Base-by-base conservation (phyloP, 1,140 invertebrate genomes). In the Drosophila insularis region DNA sequence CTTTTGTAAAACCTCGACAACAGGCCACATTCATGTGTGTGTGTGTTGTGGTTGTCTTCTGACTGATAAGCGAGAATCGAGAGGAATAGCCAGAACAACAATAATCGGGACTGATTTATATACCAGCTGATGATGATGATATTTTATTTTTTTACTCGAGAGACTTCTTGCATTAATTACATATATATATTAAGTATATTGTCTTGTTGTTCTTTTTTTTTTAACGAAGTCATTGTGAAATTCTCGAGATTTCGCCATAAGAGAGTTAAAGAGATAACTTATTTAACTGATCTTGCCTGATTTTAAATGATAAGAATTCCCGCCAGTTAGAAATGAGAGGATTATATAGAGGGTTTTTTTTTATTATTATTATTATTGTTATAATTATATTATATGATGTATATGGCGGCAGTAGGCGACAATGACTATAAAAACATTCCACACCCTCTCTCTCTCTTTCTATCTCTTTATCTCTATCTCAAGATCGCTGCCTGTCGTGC, bases 21-120 rank as follows among this genome's bases (percentile, higher is more conserved):
- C 71, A 74, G 70, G 62, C 70, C 71, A 74, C 53, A 73, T 35
- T 71, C 50, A 4, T 68, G 50, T 72, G 68, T 81, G 32, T 32
- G 32, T 32, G 32, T 35, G 32, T 35, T 1, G 2, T 75, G 43
- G 75, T 74, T 78, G 68, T 50, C 39, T 56, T 71, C 60, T 23
- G 19, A 50, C 43, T 50, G 43, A 50, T 50, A 50, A 50, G 43
- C 14, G 19, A 50, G 43, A 21, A 50, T 46, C 17, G 14, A 17
- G 10, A 11, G 10, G 43, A 46, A 46, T 46, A 19, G 17, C 14
- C 17, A 19, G 8, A 50, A 50, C 17, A 50, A 46, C 64, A 68
- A 60, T 39, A 69, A 63, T 59, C 17, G 17, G 17, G 17, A 53
- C 46, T 80, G 68, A 85, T 76, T 85, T 84, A 84, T 84, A 84